Base-by-base conservation (phyloP, 2,797 vertebrate genomes). In the Anguilla pacifica region DNA sequence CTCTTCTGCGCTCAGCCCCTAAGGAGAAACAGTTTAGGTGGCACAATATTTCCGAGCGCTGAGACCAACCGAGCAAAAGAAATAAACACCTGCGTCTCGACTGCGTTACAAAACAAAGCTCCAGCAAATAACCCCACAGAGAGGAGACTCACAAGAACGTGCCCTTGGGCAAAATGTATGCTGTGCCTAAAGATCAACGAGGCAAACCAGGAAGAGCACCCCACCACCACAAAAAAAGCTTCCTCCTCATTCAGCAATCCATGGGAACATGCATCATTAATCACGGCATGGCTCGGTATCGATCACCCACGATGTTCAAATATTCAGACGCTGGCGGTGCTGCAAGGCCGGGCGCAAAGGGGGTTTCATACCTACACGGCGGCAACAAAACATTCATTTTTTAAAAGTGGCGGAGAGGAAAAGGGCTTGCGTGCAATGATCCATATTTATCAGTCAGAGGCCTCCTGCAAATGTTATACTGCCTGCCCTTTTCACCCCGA, bases 251-350 rank as follows among this genome's bases (percentile, higher is more conserved):
- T 79, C 86, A 79, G 83, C 53, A 81, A 85, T 84, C 70, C 84
- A 11, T 22, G 91, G 31, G 49, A 59, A 92, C 93, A 91, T 94
- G 92, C 93, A 95, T 95, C 93, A 95, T 95, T 95, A 94, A 95
- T 90, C 92, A 91, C 53, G 31, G 57, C 31, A 15, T 1, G 89
- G 86, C 92, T 92, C 90, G 84, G 22, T 95, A 96, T 96, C 93
- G 95, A 96, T 96, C 92, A 94, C 88, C 90, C 91, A 46, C 90
- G 88, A 92, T 93, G 88, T 91, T 94, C 92, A 95, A 94, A 94
- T 93, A 95, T 95, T 95, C 92, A 94, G 91, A 88, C 92, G 84
- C 87, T 70, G 83, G 10, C 59, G 51, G 55, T 15, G 77, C 55
- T 93, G 91, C 92, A 91, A 93, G 92, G 89, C 89, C 88, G 91